These are phyloP conservation scores for Sciurus vulgaris DNA, from an alignment of 2,797 vertebrate genomes.

Conservation along the genomic window DNA sequence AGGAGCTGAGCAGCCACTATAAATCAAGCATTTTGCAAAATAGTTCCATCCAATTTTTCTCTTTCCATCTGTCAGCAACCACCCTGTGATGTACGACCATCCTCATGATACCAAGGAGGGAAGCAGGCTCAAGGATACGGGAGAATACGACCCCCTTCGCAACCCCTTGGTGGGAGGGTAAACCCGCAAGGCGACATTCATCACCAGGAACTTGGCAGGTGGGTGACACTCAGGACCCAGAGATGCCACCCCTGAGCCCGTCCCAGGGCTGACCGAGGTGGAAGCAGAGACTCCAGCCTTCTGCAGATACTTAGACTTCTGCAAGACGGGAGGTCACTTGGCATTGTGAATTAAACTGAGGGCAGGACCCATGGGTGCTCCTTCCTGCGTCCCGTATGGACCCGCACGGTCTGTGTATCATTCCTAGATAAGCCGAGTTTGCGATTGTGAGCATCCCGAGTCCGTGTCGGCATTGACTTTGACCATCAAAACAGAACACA, in stretches of 20 bases:
- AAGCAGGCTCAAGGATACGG: accelerated
- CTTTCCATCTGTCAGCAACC: background rate
- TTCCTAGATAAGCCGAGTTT: background rate
- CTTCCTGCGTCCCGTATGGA: background rate
- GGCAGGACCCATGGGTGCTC: background rate
- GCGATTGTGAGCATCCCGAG: background rate
- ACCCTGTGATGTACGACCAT: accelerated
- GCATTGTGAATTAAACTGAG: background rate
- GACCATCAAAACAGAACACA: background rate
- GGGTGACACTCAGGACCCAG: accelerated
- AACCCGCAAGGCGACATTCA: accelerated
- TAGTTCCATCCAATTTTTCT: background rate
- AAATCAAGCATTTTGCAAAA: background rate
- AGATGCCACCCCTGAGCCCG: too few species aligned
- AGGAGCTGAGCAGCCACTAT: accelerated
- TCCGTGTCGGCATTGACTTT: accelerated
- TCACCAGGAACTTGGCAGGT: too few species aligned
- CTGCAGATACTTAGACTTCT: background rate
- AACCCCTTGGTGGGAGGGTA: too few species aligned
- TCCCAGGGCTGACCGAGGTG: too few species aligned
- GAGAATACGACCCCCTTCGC: too few species aligned
- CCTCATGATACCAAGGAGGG: background rate
- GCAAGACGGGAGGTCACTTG: background rate
- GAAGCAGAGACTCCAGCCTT: too few species aligned
- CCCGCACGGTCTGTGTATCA: accelerated